A percentile compares a stretch with the other conserved stretches of the same genome.
These are phyloP conservation scores for Sialia sialis DNA, from an alignment of 2,113 vertebrate genomes.

Conservation along the genomic window DNA sequence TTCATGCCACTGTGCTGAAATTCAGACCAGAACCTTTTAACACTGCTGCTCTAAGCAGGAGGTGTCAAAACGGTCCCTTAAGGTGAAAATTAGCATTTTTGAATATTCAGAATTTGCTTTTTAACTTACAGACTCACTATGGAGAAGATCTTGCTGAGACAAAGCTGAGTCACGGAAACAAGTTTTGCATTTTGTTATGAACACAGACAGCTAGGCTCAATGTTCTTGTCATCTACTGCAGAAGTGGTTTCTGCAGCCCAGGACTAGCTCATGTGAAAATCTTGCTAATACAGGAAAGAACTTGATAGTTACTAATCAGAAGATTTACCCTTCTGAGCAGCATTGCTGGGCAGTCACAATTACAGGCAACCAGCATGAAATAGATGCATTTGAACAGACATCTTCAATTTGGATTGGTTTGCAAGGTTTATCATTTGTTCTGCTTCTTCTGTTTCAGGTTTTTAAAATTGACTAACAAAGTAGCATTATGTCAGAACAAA, in stretches of 20 bases:
- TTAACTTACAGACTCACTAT: not conserved
- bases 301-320: not conserved
- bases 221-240: not conserved
- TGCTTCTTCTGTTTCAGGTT: not conserved
- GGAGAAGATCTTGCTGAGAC: not conserved
- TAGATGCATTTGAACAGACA: not conserved
- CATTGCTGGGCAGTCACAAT: not conserved
- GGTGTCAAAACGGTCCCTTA: not conserved
- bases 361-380: not conserved
- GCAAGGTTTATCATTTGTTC: no score
- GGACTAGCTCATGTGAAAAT: not conserved
- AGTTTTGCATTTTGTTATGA: not conserved
- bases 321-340: not conserved
- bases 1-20: not conserved
- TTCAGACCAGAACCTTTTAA: not conserved
- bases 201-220: not conserved
- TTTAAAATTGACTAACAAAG: not conserved
- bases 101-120: not conserved
- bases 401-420: not conserved
- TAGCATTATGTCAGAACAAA: not conserved
- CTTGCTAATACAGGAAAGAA: not conserved
- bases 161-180: not conserved
- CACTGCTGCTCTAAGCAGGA: not conserved
- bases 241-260: not conserved
- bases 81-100: not conserved